Evolutionary conservation across 2,888 invertebrate genomes (phyloP).

Genomic region (Mellilla xanthometata): DNA sequence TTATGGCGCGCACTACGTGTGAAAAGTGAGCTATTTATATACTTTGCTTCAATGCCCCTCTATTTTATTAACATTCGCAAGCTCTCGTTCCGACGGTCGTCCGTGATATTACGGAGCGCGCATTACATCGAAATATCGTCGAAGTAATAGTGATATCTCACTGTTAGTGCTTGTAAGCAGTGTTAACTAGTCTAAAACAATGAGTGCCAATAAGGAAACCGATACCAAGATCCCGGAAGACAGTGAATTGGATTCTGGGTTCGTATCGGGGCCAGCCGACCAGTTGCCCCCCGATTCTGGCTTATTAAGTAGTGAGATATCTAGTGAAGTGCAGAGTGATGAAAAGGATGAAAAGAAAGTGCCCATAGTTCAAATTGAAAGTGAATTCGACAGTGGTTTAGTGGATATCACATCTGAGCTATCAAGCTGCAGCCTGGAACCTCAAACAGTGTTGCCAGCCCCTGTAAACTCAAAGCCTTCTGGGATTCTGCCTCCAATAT

Average conservation of each 20-base stretch:
- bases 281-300: conserved; percentile 40
- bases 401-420: conserved; percentile 84
- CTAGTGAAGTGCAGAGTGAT: conserved; percentile 34
- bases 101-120: neutral
- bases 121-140: neutral
- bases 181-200: conserved; percentile 45
- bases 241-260: conserved; percentile 64
- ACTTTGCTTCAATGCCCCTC: neutral
- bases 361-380: conserved; percentile 43
- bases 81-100: neutral
- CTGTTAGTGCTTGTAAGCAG: conserved; percentile 24
- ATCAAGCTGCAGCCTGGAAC: conserved; percentile 68
- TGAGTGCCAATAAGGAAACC: conserved; percentile 70
- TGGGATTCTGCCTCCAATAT: conserved; percentile 75
- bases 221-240: conserved; percentile 60
- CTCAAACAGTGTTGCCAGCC: conserved; percentile 6
- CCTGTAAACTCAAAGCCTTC: conserved; percentile 1
- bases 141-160: neutral
- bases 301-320: conserved; percentile 32
- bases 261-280: conserved; percentile 56
- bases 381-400: conserved; percentile 84
- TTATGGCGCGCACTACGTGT: neutral
- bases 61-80: neutral
- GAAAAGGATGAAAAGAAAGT: conserved; percentile 46
- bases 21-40: neutral